phyloP scores from a whole-genome alignment of 2,888 invertebrate genomes.

The Netelia melanura region DNA sequence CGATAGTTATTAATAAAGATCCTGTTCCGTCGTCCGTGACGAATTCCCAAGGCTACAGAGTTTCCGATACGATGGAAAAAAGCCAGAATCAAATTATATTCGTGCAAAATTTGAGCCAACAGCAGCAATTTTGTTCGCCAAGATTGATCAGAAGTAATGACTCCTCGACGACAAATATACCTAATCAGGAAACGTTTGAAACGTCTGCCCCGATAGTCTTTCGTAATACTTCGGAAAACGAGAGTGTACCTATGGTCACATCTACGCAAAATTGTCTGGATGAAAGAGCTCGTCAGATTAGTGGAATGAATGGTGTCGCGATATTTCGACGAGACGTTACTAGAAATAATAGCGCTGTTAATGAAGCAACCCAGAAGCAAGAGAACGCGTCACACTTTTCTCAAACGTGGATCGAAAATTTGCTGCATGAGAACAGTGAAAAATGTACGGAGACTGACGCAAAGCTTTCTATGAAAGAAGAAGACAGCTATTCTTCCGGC shows the following conservation, averaged over 20 bases:
- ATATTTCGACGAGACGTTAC: not conserved
- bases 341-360: not conserved
- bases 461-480: not conserved
- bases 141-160: constrained; percentile 10
- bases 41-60: constrained; percentile 24
- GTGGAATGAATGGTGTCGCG: not conserved
- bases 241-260: not conserved
- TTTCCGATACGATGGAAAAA: constrained; percentile 14
- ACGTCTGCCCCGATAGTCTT: constrained; percentile 27
- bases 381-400: constrained; percentile 42
- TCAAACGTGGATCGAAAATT: constrained; percentile 66
- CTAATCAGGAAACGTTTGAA: not conserved
- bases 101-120: constrained; percentile 46
- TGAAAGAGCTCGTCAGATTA: not conserved
- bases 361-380: not conserved
- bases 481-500: constrained; percentile 23
- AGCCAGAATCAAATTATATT: constrained; percentile 57
- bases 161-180: not conserved
- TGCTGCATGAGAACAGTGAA: constrained; percentile 52
- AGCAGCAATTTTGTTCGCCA: constrained; percentile 50
- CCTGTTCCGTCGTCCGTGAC: not conserved
- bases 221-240: not conserved
- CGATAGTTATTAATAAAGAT: constrained; percentile 28
- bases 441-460: constrained; percentile 14
- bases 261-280: constrained; percentile 1